Percentiles rank a stretch among this genome's conserved stretches.
These are phyloP conservation scores for Arge pagana DNA, from an alignment of 2,888 invertebrate species.

Conservation along the genomic window DNA sequence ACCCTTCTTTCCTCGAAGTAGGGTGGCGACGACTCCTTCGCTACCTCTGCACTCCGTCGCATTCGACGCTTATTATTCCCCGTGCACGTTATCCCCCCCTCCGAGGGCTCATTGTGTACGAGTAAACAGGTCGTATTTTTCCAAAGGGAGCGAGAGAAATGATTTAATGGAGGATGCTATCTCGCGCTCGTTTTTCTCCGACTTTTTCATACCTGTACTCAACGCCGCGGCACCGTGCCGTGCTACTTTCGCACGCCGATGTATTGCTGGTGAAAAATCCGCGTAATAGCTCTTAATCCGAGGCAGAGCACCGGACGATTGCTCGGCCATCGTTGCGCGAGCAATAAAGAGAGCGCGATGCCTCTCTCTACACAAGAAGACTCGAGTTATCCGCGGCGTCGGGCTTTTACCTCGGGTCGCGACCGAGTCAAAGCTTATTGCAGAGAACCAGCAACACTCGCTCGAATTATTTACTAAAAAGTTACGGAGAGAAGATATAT, in stretches of 20 bases:
- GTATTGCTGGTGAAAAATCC: constrained; percentile 5
- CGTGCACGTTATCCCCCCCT: neutral
- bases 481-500: no score
- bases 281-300: constrained; percentile 8
- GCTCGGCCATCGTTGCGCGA: no score
- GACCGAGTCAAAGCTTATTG: no score
- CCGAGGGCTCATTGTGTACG: constrained; percentile 1
- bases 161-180: constrained; percentile 11
- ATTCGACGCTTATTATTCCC: constrained; percentile 4
- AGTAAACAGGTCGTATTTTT: constrained; percentile 18
- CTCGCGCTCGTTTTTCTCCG: neutral
- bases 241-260: neutral
- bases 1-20: neutral
- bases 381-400: no score
- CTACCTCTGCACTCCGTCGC: neutral
- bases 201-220: constrained; percentile 10
- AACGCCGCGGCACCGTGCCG: constrained; percentile 11
- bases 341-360: no score
- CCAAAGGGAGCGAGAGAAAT: neutral
- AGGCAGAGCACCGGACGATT: neutral
- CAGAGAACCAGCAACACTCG: no score
- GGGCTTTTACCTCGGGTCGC: no score
- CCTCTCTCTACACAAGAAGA: no score
- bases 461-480: no score
- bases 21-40: no score